phyloP scores from a whole-genome alignment of 1,140 invertebrate species.

The Sitodiplosis mosellana region DNA sequence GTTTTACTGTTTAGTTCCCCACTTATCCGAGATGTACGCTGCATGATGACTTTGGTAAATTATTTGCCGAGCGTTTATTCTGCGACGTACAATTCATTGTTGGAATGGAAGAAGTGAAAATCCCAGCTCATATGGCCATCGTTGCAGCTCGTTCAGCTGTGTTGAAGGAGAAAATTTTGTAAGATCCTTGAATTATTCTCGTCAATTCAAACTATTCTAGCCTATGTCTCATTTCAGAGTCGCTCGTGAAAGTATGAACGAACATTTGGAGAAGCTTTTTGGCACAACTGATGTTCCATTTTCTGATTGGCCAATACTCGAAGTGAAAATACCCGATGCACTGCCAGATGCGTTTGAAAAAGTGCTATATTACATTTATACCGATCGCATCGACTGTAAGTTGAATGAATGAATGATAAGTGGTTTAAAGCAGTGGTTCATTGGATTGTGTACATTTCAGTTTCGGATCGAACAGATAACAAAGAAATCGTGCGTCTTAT shows the following conservation, averaged over 20 bases:
- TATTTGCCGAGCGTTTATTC: constrained; percentile 63
- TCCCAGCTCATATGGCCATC: constrained; percentile 73
- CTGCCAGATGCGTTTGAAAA: constrained; percentile 81
- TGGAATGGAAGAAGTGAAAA: constrained; percentile 47
- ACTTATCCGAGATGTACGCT: constrained; percentile 88
- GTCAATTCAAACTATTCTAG: no score
- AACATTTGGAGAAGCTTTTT: constrained; percentile 32
- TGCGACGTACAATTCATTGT: constrained; percentile 82
- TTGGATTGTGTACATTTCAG: background rate
- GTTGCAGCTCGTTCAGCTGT: constrained; percentile 75
- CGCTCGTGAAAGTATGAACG: no score
- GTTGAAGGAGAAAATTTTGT: constrained; percentile 50
- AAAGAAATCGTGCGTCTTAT: constrained; percentile 72
- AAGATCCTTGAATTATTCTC: no score
- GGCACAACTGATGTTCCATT: constrained; percentile 25
- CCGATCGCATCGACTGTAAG: constrained; percentile 75
- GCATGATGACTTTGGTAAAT: constrained; percentile 78
- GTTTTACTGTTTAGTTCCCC: constrained; percentile 64
- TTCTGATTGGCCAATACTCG: constrained; percentile 36
- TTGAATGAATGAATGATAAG: no score
- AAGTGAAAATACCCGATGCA: constrained; percentile 61
- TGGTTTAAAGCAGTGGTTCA: no score
- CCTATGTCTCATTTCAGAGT: no score
- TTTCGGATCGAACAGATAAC: constrained; percentile 32
- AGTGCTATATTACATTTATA: constrained; percentile 90